A percentile compares a stretch with the other conserved stretches of the same genome.
Conservation (phyloP, 2,113 vertebrate species). For the Rafetus swinhoei region DNA sequence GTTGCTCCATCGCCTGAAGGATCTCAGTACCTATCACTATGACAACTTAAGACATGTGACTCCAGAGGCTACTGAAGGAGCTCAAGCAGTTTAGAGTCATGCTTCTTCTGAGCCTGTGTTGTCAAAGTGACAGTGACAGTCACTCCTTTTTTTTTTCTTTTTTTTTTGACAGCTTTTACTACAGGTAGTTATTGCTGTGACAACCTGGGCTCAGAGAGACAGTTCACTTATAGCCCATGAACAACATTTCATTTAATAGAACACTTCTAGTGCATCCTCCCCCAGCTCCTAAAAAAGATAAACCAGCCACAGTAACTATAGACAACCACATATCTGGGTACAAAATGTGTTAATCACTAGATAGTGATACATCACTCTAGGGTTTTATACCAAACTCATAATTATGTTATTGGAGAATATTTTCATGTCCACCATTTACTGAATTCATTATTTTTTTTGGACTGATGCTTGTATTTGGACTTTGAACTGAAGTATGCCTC, state of each 20-base stretch:
- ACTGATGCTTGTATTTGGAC: not conserved
- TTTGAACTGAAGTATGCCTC: not conserved
- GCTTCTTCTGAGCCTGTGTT: not conserved
- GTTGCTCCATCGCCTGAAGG: not conserved
- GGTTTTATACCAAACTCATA: not conserved
- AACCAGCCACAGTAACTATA: not conserved
- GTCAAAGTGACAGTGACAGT: not conserved
- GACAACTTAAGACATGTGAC: not conserved
- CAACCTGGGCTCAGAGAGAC: not conserved
- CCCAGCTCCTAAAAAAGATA: not conserved
- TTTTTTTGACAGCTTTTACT: not conserved
- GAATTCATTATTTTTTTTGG: not conserved
- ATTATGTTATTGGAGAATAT: not conserved
- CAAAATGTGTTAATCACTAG: not conserved
- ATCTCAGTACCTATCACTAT: not conserved
- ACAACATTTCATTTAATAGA: not conserved
- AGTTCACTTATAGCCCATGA: not conserved
- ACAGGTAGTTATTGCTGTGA: not conserved
- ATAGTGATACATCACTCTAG: not conserved
- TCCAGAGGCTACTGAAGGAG: not conserved
- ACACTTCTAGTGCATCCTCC: not conserved
- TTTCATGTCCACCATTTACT: not conserved
- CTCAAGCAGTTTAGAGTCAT: not conserved
- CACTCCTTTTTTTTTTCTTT: not conserved
- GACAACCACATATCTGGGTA: not conserved